Evolutionary conservation across 2,797 vertebrate genomes (phyloP).

Genomic region (Argyrosomus regius): DNA sequence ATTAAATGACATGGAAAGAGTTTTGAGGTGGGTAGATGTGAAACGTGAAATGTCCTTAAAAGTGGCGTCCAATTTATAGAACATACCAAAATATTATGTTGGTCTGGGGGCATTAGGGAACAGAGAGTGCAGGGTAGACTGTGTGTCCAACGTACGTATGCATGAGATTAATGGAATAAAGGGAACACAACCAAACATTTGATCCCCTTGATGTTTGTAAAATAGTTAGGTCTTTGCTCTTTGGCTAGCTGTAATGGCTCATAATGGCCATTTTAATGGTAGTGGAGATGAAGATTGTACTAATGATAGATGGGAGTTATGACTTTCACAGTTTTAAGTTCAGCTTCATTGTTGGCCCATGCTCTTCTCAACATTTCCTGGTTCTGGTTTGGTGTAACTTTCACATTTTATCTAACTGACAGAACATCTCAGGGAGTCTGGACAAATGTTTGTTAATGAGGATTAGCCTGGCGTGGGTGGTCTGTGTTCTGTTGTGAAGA

Average conservation of each 20-base stretch:
- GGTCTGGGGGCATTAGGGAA: too few species aligned
- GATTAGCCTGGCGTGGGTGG: slow-evolving; percentile 55
- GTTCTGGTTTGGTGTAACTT: slow-evolving; percentile 16
- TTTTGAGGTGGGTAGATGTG: too few species aligned
- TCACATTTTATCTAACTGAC: slow-evolving; percentile 20
- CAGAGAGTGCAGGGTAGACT: too few species aligned
- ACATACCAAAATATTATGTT: too few species aligned
- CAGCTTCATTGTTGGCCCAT: background rate
- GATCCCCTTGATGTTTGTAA: background rate
- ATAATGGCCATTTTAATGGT: background rate
- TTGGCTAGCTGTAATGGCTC: background rate
- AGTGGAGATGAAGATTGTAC: background rate
- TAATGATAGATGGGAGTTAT: background rate
- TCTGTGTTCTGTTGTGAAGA: slow-evolving; percentile 58
- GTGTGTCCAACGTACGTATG: too few species aligned
- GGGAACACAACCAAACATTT: too few species aligned
- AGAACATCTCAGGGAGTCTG: slow-evolving; percentile 51
- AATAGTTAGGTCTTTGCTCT: background rate
- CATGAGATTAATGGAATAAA: too few species aligned
- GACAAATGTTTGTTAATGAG: slow-evolving; percentile 60
- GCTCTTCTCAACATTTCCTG: slow-evolving; percentile 7
- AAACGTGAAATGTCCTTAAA: too few species aligned
- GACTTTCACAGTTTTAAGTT: background rate
- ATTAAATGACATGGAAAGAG: too few species aligned
- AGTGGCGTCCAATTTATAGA: too few species aligned